Conservation (phyloP, 2,888 invertebrate species). For the Macrosoma leucophasiata region DNA sequence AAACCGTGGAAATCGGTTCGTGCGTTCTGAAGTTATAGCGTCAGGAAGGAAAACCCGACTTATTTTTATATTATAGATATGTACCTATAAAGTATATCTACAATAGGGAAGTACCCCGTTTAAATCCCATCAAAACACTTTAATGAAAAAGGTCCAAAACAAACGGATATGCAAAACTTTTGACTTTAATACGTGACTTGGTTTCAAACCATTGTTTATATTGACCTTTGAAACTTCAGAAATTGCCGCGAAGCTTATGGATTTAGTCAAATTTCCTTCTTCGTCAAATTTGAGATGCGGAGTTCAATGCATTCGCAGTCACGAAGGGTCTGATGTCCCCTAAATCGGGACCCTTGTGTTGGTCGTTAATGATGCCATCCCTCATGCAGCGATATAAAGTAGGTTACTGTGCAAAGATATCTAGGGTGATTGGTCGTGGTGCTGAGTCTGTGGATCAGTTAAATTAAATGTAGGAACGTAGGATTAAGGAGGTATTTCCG, state of each 20-base stretch:
- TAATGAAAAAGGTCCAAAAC: conserved; percentile 23
- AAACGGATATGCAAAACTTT: conserved; percentile 28
- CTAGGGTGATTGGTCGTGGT: conserved; percentile 48
- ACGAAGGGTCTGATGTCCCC: conserved; percentile 59
- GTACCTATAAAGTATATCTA: too few species aligned
- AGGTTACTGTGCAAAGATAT: conserved; percentile 71
- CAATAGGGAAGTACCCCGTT: too few species aligned
- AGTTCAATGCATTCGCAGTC: conserved; percentile 64
- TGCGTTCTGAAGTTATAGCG: too few species aligned
- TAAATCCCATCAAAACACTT: conserved; percentile 26
- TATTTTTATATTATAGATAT: too few species aligned
- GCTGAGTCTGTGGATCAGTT: conserved; percentile 11
- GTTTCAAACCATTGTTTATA: conserved; percentile 30
- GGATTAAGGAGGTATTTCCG: conserved; percentile 36
- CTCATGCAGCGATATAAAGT: conserved; percentile 62
- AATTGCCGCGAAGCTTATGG: conserved; percentile 42
- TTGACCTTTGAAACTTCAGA: conserved; percentile 39
- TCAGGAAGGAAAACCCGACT: too few species aligned
- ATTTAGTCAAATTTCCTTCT: conserved; percentile 36
- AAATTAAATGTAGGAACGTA: conserved; percentile 7
- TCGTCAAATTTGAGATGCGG: conserved; percentile 38
- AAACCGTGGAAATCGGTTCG: too few species aligned
- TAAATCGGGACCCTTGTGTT: conserved; percentile 55
- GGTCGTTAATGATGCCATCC: conserved; percentile 71
- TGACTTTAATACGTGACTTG: conserved; percentile 26